phyloP scores from a whole-genome alignment of 2,888 invertebrate species.

The Aphidius colemani region DNA sequence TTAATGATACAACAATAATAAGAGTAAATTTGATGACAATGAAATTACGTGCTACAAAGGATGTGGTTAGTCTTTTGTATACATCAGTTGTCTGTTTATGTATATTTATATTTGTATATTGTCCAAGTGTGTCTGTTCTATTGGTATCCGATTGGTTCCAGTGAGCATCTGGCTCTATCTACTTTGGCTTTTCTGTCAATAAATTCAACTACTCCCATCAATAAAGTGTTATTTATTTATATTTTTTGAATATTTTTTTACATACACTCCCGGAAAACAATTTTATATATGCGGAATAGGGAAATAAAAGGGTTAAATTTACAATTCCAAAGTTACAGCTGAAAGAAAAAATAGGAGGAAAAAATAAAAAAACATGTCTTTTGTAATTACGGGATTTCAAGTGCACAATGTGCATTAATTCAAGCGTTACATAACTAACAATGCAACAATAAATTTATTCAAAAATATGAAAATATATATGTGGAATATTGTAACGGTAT shows the following conservation, averaged over 20 bases:
- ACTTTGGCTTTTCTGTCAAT: constrained; percentile 16
- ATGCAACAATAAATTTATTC: constrained; percentile 4
- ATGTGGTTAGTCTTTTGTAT: constrained; percentile 38
- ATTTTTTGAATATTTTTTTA: constrained; percentile 10
- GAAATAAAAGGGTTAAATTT: not conserved
- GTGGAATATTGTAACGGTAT: constrained; percentile 19
- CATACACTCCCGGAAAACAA: not conserved
- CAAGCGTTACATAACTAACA: constrained; percentile 5
- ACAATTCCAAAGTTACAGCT: no score
- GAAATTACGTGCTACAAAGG: constrained; percentile 41
- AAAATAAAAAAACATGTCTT: not conserved
- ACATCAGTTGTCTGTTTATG: not conserved
- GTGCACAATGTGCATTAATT: constrained; percentile 8
- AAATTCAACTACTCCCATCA: not conserved
- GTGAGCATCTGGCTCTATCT: constrained; percentile 35
- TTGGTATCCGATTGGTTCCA: constrained; percentile 37
- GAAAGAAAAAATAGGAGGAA: no score
- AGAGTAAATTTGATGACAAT: constrained; percentile 39
- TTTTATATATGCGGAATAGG: not conserved
- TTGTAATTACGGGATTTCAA: not conserved
- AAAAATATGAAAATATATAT: constrained; percentile 2
- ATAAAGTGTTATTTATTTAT: constrained; percentile 11
- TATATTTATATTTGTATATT: constrained; percentile 2
- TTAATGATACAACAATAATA: not conserved
- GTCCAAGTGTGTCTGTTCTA: constrained; percentile 20